Evolutionary conservation across 2,888 invertebrate genomes (phyloP), one percentile per base, ranked within the genome.

Genomic region (Eulithis prunata): DNA sequence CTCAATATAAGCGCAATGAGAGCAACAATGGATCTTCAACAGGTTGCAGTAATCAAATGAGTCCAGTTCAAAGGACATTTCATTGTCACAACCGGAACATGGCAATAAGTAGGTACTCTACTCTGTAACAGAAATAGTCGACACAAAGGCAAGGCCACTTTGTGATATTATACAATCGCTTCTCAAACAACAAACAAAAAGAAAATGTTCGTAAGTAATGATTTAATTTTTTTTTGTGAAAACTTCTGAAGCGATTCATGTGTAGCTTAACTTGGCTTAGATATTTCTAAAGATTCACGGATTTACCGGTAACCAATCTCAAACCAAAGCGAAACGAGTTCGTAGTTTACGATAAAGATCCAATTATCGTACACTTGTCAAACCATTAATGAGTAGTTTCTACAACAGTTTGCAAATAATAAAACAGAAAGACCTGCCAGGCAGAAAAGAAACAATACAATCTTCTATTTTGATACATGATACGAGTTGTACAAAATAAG

Each of bases 401-500:
- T 49, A 47, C 8, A 41, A 5, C 32, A 47, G 14, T 47, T 14
- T 7, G 14, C 47, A 47, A 14, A 3, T 10, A 21, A 49, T 21
- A 21, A 49, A 11, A 11, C 21, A 1, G 8, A 47, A 47, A 47
- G n/a, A 11, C 1, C 2, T 32, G 36, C 38, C 49, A 12, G 14
- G 13, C n/a, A 28, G 41, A 51, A 41, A 8, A 43, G 13, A 62
- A 67, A 66, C 59, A 68, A 62, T 46, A 61, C 51, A 65, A 36
- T 1, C 21, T 21, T 13, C 11, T 57, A 64, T 64, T 64, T 69
- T 38, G 41, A 53, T 28, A 49, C 49, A 59, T 66, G 66, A 71
- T 68, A 66, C 66, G 58, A 63, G 56, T 53, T 13, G 57, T 38
- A 57, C 62, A 52, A 63, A 70, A 66, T 62, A 64, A 68, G 54